Conservation (phyloP, 2,797 vertebrate species). For the Chaetophractus vellerosus region DNA sequence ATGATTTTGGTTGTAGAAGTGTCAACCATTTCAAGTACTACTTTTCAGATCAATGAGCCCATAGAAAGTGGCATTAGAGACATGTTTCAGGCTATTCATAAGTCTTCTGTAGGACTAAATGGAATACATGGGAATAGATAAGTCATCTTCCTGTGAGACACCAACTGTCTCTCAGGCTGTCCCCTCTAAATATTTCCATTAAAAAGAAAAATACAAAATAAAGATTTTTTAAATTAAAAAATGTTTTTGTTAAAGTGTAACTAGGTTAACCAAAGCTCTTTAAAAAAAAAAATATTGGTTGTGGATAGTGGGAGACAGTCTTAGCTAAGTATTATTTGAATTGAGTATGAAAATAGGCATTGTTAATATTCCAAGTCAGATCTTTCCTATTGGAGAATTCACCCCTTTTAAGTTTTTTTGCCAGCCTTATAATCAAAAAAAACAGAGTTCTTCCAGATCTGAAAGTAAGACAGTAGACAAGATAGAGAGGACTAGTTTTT, state of each 20-base stretch:
- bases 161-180: neutral
- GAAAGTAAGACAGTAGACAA: neutral
- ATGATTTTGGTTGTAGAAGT: neutral
- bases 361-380: neutral
- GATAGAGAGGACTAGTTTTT: neutral
- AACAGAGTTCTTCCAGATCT: neutral
- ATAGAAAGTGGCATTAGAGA: neutral
- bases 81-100: neutral
- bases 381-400: neutral
- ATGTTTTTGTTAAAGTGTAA: neutral
- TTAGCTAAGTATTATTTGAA: neutral
- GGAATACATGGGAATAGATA: neutral
- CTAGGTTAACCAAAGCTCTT: neutral
- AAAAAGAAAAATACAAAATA: neutral
- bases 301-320: neutral
- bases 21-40: neutral
- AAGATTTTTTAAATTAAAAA: neutral
- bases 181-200: neutral
- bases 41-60: neutral
- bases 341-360: neutral
- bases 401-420: neutral
- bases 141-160: neutral
- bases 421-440: neutral
- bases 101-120: neutral
- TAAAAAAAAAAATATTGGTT: neutral